Conservation (phyloP, 2,888 invertebrate species). For the Hemaris fuciformis region DNA sequence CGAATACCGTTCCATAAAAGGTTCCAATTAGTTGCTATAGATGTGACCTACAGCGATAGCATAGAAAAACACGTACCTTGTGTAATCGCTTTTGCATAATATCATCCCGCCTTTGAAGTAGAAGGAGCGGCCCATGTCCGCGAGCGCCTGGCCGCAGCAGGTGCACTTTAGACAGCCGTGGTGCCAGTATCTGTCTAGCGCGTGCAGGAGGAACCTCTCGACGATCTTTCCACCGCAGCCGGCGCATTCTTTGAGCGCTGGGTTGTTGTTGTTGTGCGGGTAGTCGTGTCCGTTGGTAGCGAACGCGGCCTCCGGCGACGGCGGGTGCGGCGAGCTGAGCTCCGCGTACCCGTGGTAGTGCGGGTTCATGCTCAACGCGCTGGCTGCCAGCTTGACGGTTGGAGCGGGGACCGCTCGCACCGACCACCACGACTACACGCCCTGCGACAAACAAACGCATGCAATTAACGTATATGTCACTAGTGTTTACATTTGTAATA, state of each 20-base stretch:
- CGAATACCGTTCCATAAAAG: constrained; percentile 54
- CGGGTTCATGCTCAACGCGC: constrained; percentile 94
- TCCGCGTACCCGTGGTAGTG: constrained; percentile 93
- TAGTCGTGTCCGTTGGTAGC: constrained; percentile 83
- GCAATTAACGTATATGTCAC: constrained; percentile 11
- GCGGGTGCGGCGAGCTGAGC: constrained; percentile 89
- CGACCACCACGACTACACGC: constrained; percentile 78
- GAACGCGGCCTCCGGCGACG: constrained; percentile 87
- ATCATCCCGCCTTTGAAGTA: constrained; percentile 97
- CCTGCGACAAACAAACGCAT: constrained; percentile 52
- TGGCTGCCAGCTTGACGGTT: constrained; percentile 93
- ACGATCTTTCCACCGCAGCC: constrained; percentile 96
- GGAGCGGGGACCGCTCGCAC: constrained; percentile 78
- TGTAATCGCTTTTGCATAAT: constrained; percentile 96
- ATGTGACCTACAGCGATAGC: background rate
- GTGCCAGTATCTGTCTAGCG: constrained; percentile 97
- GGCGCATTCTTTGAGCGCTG: constrained; percentile 89
- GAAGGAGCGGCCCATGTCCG: constrained; percentile 95
- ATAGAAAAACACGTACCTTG: constrained; percentile 85
- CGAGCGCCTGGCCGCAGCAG: constrained; percentile 93
- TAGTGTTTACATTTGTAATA: background rate
- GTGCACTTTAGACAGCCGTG: constrained; percentile 97
- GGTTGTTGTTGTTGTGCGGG: constrained; percentile 83
- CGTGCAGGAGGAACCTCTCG: constrained; percentile 94
- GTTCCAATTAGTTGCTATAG: constrained; percentile 57